A percentile compares a stretch with the other conserved stretches of the same genome.
Conservation (phyloP, 1,140 invertebrate species). For the Cotesia vestalis region DNA sequence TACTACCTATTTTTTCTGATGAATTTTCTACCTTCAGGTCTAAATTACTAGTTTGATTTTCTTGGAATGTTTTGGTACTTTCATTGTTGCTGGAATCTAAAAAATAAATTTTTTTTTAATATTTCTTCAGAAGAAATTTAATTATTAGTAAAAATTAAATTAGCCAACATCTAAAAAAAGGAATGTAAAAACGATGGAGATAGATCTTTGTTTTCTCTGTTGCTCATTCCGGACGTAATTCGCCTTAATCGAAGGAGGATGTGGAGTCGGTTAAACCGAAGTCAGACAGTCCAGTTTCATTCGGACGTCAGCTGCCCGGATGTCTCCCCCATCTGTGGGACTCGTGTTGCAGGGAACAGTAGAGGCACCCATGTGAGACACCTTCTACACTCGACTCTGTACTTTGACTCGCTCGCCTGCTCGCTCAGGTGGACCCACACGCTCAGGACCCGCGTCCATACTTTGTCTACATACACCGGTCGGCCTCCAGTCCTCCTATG, state of each 20-base stretch:
- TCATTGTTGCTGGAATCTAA: no score
- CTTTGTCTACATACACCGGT: slow-evolving; percentile 4
- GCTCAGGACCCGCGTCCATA: slow-evolving; percentile 15
- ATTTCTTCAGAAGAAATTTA: no score
- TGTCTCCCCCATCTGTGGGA: slow-evolving; percentile 57
- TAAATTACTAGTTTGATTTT: no score
- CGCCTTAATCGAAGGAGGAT: slow-evolving; percentile 66
- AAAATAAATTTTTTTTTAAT: no score
- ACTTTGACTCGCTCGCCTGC: slow-evolving; percentile 14
- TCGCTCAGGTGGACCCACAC: slow-evolving; percentile 33
- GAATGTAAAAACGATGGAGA: slow-evolving; percentile 12
- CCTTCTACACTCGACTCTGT: slow-evolving; percentile 47
- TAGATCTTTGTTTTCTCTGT: slow-evolving; percentile 13
- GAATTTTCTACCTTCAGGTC: no score
- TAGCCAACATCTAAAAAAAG: no score
- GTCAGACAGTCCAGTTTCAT: slow-evolving; percentile 65
- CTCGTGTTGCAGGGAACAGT: slow-evolving; percentile 33
- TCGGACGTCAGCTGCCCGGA: slow-evolving; percentile 67
- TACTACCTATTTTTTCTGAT: no score
- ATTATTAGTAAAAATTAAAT: no score
- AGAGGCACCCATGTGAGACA: slow-evolving; percentile 66
- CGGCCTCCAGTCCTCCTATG: not conserved
- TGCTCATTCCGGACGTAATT: slow-evolving; percentile 60
- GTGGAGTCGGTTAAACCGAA: slow-evolving; percentile 67
- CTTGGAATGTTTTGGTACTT: no score